A percentile compares a stretch with the other conserved stretches of the same genome.
These are phyloP conservation scores for Bambusicola thoracicus DNA, from an alignment of 2,113 vertebrate species.

Conservation along the genomic window DNA sequence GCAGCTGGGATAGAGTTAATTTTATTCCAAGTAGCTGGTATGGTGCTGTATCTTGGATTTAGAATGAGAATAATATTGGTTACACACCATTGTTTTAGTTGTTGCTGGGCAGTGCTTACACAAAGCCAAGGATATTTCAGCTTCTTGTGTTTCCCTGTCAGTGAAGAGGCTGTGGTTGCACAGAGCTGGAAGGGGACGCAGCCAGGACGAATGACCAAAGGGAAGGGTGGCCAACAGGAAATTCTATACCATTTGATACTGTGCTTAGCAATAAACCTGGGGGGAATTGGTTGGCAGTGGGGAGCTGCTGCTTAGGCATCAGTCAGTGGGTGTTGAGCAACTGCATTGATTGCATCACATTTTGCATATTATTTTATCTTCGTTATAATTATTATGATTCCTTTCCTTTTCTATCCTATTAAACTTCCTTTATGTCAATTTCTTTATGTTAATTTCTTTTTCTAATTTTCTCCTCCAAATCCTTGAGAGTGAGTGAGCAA, in stretches of 20 bases:
- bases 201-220: background rate
- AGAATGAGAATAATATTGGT: background rate
- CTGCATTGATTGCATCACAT: background rate
- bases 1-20: background rate
- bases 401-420: background rate
- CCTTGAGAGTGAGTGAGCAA: background rate
- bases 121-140: background rate
- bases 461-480: background rate
- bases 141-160: background rate
- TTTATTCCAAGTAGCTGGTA: background rate
- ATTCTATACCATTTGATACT: background rate
- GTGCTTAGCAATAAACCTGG: background rate
- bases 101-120: background rate
- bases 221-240: background rate
- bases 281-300: background rate
- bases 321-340: background rate
- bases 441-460: background rate
- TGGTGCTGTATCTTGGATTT: background rate
- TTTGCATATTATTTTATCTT: too few relatives aligned
- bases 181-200: background rate
- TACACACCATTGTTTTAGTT: background rate
- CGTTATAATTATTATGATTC: background rate
- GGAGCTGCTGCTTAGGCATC: background rate
- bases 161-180: background rate
- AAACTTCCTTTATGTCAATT: background rate